Percentiles rank a stretch among this genome's conserved stretches.
phyloP scores from a whole-genome alignment of 2,113 vertebrate species.

The Xenus cinereus region DNA sequence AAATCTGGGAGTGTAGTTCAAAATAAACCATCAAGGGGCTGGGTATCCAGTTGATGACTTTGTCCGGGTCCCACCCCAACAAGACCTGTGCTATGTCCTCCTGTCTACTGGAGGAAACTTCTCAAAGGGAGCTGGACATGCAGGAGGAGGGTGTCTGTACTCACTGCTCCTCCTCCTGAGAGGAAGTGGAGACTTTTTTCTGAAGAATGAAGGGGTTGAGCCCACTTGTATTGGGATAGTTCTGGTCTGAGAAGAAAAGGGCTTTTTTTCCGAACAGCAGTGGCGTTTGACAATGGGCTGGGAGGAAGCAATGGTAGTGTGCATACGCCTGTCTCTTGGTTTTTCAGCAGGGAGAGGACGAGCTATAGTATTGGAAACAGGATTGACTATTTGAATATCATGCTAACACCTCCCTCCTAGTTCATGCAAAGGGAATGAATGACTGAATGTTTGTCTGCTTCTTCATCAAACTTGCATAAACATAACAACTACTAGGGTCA shows the following conservation, averaged over 20 bases:
- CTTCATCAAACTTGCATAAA: no score
- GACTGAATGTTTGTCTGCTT: background rate
- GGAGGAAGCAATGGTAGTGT: background rate
- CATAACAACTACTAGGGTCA: background rate
- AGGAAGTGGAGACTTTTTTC: background rate
- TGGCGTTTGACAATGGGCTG: background rate
- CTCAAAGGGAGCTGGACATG: background rate
- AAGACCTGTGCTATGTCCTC: background rate
- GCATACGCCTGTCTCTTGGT: background rate
- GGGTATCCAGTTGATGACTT: background rate
- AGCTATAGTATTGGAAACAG: background rate
- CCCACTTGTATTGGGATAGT: background rate
- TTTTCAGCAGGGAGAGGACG: background rate
- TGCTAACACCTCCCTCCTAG: background rate
- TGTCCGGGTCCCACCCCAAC: background rate
- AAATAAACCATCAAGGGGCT: background rate
- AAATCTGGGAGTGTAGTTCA: background rate
- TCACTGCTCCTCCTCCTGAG: background rate
- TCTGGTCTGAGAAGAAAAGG: background rate
- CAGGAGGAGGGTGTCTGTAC: background rate
- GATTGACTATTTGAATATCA: background rate
- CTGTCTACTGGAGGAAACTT: background rate
- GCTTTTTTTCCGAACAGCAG: background rate
- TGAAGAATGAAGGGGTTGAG: background rate
- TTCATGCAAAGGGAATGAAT: background rate